phyloP scores from a whole-genome alignment of 2,113 vertebrate species.

The Corythaixoides concolor region DNA sequence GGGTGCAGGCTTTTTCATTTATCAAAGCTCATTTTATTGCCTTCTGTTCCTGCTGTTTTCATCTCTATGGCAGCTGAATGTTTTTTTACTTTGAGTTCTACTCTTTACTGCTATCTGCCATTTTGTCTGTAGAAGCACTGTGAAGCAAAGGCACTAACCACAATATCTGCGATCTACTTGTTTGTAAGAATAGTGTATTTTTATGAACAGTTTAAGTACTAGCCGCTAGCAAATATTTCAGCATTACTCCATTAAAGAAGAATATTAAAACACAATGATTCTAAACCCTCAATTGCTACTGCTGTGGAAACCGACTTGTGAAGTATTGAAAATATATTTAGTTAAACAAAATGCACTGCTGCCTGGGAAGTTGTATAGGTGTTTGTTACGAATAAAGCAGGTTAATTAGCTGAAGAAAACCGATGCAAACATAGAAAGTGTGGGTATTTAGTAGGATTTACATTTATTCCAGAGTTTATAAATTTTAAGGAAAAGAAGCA shows the following conservation, averaged over 20 bases:
- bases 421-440: neutral
- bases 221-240: neutral
- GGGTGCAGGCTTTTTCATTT: neutral
- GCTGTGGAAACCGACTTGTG: accelerated
- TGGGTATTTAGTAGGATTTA: neutral
- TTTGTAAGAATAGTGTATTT: neutral
- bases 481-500: neutral
- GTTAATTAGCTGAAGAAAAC: neutral
- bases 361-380: neutral
- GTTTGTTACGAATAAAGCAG: neutral
- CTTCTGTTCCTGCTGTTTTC: neutral
- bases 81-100: neutral
- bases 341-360: neutral
- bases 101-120: neutral
- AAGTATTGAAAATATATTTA: neutral
- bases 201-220: neutral
- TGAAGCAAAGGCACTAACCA: neutral
- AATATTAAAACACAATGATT: neutral
- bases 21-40: conserved; percentile 2
- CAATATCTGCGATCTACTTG: neutral
- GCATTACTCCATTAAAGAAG: neutral
- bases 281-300: neutral
- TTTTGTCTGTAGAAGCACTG: neutral
- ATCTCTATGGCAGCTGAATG: neutral
- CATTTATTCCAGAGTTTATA: neutral